Conservation (phyloP, 2,888 invertebrate species). For the Portevinia maculata region DNA sequence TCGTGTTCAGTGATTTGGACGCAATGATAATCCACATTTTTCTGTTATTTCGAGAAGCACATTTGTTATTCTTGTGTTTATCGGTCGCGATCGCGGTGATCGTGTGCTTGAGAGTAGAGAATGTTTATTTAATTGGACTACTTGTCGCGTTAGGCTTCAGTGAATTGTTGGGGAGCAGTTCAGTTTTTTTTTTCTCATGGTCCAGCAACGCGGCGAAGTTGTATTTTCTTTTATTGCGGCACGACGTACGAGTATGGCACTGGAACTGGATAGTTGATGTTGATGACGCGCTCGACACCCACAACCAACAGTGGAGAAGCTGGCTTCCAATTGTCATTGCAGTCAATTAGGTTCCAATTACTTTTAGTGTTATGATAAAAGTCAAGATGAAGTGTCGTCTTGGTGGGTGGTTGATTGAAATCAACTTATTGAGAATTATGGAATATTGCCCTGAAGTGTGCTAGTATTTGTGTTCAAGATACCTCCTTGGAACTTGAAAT, state of each 20-base stretch:
- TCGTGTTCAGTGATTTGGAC: constrained; percentile 50
- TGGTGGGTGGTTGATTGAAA: constrained; percentile 61
- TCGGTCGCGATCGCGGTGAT: constrained; percentile 57
- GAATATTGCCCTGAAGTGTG: constrained; percentile 12
- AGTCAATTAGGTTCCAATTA: constrained; percentile 69
- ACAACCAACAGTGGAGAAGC: constrained; percentile 36
- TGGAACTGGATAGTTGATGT: constrained; percentile 22
- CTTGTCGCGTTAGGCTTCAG: constrained; percentile 56
- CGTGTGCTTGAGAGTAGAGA: constrained; percentile 24
- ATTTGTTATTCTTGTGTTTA: constrained; percentile 41
- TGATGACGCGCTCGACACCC: constrained; percentile 60
- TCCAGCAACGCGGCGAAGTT: constrained; percentile 21
- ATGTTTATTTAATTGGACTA: constrained; percentile 49
- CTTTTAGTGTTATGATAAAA: constrained; percentile 55
- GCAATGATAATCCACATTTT: constrained; percentile 35
- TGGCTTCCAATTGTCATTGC: constrained; percentile 49
- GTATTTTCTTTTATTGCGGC: constrained; percentile 38
- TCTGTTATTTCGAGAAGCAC: constrained; percentile 1
- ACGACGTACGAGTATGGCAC: not conserved
- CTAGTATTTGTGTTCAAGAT: not conserved
- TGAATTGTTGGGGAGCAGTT: constrained; percentile 25
- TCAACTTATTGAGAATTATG: constrained; percentile 24
- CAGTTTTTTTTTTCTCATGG: constrained; percentile 4
- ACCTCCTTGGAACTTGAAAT: not conserved
- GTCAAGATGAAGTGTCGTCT: constrained; percentile 66